These are phyloP conservation scores for Glandiceps talaboti DNA, from an alignment of 53 echinoderm and acorn worm genomes.

Conservation along the genomic window DNA sequence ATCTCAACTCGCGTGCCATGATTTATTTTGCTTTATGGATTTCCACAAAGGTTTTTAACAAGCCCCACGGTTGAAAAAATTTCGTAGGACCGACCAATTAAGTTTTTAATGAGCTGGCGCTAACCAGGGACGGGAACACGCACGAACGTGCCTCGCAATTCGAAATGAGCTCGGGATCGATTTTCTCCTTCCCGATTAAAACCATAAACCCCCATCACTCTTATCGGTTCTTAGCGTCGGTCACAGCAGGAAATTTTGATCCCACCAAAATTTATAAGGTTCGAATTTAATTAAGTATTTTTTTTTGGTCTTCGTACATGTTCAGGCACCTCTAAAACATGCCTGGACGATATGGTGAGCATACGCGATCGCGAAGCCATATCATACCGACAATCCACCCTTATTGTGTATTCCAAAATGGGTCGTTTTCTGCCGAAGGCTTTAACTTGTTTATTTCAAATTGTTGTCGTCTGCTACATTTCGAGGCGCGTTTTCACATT, in stretches of 20 bases:
- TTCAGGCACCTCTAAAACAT: background rate
- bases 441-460: background rate
- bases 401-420: background rate
- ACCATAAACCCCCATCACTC: background rate
- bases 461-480: background rate
- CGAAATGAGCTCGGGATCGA: background rate
- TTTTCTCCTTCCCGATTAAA: background rate
- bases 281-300: background rate
- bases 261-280: background rate
- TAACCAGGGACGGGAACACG: background rate
- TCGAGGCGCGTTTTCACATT: too few relatives aligned
- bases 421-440: background rate
- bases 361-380: background rate
- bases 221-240: background rate
- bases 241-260: background rate
- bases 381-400: background rate
- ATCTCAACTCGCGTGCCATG: background rate
- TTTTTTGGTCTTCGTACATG: background rate
- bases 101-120: background rate
- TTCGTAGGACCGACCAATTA: background rate
- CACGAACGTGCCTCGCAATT: background rate
- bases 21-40: background rate
- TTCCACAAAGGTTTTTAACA: background rate
- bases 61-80: background rate
- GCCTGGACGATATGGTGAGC: background rate